Base-by-base conservation (phyloP, 1,140 invertebrate genomes). In the Drosophila pallidifrons region DNA sequence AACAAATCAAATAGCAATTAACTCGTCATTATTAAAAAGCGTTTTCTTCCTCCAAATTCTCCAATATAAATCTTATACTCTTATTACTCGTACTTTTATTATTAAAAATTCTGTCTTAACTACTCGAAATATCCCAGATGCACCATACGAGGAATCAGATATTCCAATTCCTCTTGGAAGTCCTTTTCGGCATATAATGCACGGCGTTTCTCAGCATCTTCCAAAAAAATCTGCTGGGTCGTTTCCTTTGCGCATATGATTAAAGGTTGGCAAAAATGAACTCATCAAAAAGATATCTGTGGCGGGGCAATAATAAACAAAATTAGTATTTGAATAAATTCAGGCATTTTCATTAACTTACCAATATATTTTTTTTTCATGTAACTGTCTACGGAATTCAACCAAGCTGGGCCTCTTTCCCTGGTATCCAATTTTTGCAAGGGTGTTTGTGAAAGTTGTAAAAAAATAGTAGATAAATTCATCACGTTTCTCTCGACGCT, bases 401-500 rank as follows among this genome's bases (percentile, higher is more conserved):
- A 47, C 35, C 13, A 77, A 66, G 1, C 47, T 79, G 1, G 83
- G 89, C 55, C 77, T 28, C 46, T 52, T 11, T 0, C 51, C 81
- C 32, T 86, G 28, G 45, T 54, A 91, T 5, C 67, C 70, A 28
- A 91, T 61, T 43, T 77, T 78, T 1, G 59, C 41, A 0, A 91
- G 35, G 5, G 83, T 88, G 0, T 65, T 59, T 5, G 35, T 38
- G 46, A 91, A 69, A 1, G 64, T 51, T 4, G 58, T 54, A 15
- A 77, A 86, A n/a, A 81, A 91, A 28, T 72, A 32, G 16, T 86
- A 76, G 6, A 91, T 64, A 0, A 76, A 3, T 8, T 75, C 75
- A 35, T 91, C 69, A 2, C 49, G 43, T 4, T 63, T 52, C 5
- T 82, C 25, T 13, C 30, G 35, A 5, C 89, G 71, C 7, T 82